Base-by-base conservation (phyloP, 1,140 invertebrate species). In the Leptinotarsa texana region DNA sequence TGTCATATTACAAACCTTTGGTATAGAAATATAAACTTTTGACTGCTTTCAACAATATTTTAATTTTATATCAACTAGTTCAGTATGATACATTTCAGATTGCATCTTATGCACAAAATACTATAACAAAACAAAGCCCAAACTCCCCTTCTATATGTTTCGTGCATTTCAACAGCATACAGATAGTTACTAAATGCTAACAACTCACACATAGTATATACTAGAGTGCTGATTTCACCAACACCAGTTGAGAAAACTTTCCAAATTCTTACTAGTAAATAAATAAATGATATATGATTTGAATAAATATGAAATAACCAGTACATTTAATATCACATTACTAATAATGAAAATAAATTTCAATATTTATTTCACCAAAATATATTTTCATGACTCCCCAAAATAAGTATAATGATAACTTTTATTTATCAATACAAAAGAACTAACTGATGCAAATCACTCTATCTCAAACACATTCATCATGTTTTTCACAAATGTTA, bases 111-210 rank as follows among this genome's bases (percentile, higher is more conserved):
- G 72, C 70, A 76, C 75, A 69, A 76, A 79, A 80, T 80, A 82
- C 78, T 82, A 77, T 79, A 79, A 82, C 72, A 72, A 82, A 82
- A 78, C 75, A 73, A 42, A 80, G 80, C 80, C 79, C 80, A 77
- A 82, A 82, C 86, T 86, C 88, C 88, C 84, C 88, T 89, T 89
- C 88, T 89, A 89, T 89, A 89, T 86, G 88, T 89, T 89, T 89
- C 88, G 88, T 89, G 88, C 88, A 89, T 89, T 89, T 89, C 88
- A 88, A 88, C 87, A 89, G 88, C 88, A 89, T 89, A 89, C 87
- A 88, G 87, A 84, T 82, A 82, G 73, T 77, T 79, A 78, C 76
- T 80, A 79, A 75, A 72, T 22, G 72, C 75, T 77, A 78, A 80
- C 63, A 71, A 79, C 73, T 77, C 74, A 77, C 77, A 80, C 79